Conservation (phyloP, 1,140 invertebrate genomes). For the Drosophila chauvacae region DNA sequence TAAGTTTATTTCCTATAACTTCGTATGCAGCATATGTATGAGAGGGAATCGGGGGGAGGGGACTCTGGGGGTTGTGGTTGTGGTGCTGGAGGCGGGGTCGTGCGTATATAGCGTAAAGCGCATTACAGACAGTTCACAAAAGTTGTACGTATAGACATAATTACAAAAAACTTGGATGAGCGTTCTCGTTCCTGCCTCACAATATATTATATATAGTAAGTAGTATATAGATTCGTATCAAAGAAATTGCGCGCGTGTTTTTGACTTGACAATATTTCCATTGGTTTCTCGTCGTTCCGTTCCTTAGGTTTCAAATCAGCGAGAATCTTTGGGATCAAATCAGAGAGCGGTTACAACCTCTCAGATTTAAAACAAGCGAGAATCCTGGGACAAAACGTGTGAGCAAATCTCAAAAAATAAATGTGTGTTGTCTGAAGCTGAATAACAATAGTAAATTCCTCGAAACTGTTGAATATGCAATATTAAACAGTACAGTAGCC, state of each 20-base stretch:
- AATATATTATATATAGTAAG: conserved; percentile 11
- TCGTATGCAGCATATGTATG: conserved; percentile 27
- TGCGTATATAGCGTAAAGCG: conserved; percentile 42
- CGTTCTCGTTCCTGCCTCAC: conserved; percentile 42
- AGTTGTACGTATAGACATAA: conserved; percentile 54
- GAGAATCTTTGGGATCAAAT: not conserved
- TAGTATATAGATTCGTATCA: conserved; percentile 67
- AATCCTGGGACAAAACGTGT: not conserved
- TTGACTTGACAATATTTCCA: conserved; percentile 55
- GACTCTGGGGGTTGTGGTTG: not conserved
- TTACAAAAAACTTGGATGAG: conserved; percentile 63
- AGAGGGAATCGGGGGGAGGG: not conserved
- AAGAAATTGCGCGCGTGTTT: conserved; percentile 79
- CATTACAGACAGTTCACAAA: conserved; percentile 45
- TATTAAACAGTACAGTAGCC: conserved; percentile 29
- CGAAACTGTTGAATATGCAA: conserved; percentile 21
- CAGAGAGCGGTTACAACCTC: conserved; percentile 4
- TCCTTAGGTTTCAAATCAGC: not conserved
- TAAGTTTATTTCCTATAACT: conserved; percentile 66
- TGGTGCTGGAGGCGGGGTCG: conserved; percentile 10
- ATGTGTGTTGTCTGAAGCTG: conserved; percentile 1
- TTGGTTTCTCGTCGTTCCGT: conserved; percentile 11
- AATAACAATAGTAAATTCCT: conserved; percentile 19
- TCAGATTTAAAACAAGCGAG: not conserved
- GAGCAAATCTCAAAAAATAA: conserved; percentile 3